Base-by-base conservation (phyloP, 1,140 invertebrate genomes). In the Campodea augens region DNA sequence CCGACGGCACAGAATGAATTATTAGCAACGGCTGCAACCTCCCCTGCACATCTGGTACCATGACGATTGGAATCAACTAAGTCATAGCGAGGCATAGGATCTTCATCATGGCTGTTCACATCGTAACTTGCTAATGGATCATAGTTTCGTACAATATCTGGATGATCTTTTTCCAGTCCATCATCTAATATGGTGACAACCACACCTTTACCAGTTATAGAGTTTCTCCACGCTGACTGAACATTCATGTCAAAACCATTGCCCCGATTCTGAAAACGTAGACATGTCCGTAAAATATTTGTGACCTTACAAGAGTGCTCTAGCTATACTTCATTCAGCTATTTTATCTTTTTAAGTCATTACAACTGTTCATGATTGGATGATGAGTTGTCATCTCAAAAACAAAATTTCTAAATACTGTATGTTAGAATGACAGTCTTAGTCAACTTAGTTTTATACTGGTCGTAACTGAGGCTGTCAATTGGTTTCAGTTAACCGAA, bases 1-100 rank as follows among this genome's bases (percentile, higher is more conserved):
- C 95, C 95, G n/a, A 98, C 84, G 22, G 87, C 83, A 65, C 95
- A 99, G 23, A 93, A 69, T 22, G 81, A 81, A 67, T 99, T 99
- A 64, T 98, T 95, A 41, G 89, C 90, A 18, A 84, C 81, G 4
- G 93, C 92, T 3, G 95, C 91, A 15, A 99, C 93, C 67, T 98
- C 93, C 4, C 95, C 95, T 13, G 95, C 95, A 67, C 95, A 99
- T 37, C 95, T 70, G 1, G 95, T 98, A 1, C 93, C 93, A 65
- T 98, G 95, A 27, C 92, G 72, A 62, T 93, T 93, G 23, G 84
- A 88, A 66, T 91, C 86, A 19, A 84, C 74, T 63, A 84, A 71
- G 61, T 92, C 86, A 57, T 92, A 92, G 24, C 88, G 72, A 1
- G 93, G 93, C 74, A 84, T 91, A 1, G 93, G 93, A 65, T 98